phyloP scores from a whole-genome alignment of 2,888 invertebrate genomes.

The Nymphalis polychloros region DNA sequence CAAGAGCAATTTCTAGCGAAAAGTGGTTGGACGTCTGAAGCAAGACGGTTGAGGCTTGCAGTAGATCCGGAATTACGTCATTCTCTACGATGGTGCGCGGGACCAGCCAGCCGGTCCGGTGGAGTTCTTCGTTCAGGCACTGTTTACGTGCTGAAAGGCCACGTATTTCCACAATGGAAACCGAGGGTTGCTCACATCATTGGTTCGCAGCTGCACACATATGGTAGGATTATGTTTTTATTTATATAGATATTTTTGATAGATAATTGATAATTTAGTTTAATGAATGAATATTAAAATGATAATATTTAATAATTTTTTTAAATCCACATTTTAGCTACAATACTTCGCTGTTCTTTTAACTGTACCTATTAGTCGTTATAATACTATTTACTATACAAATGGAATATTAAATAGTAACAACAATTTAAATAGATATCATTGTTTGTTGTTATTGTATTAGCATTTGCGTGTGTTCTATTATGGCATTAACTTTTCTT shows the following conservation, averaged over 20 bases:
- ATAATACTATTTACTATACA: too few species aligned
- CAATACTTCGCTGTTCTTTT: too few species aligned
- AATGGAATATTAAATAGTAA: too few species aligned
- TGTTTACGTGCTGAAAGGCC: slow-evolving; percentile 83
- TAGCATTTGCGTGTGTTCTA: neutral
- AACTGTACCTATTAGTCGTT: too few species aligned
- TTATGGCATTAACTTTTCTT: slow-evolving; percentile 28
- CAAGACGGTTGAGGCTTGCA: slow-evolving; percentile 82
- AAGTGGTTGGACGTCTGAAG: slow-evolving; percentile 82
- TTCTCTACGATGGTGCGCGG: slow-evolving; percentile 83
- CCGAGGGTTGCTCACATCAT: slow-evolving; percentile 82
- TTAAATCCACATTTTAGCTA: too few species aligned
- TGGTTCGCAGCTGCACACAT: slow-evolving; percentile 83
- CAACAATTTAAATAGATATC: too few species aligned
- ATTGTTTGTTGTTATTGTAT: too few species aligned
- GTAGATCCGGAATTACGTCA: slow-evolving; percentile 85
- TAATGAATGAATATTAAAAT: too few species aligned
- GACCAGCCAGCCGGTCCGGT: slow-evolving; percentile 77
- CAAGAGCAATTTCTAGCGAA: slow-evolving; percentile 83
- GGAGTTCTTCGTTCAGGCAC: slow-evolving; percentile 75
- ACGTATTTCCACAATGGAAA: slow-evolving; percentile 87
- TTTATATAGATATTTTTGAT: neutral
- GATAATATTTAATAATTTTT: too few species aligned
- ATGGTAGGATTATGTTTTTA: slow-evolving; percentile 57
- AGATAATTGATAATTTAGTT: too few species aligned